These are phyloP conservation scores for Sipha flava DNA, from an alignment of 1,140 invertebrate genomes.

Conservation along the genomic window DNA sequence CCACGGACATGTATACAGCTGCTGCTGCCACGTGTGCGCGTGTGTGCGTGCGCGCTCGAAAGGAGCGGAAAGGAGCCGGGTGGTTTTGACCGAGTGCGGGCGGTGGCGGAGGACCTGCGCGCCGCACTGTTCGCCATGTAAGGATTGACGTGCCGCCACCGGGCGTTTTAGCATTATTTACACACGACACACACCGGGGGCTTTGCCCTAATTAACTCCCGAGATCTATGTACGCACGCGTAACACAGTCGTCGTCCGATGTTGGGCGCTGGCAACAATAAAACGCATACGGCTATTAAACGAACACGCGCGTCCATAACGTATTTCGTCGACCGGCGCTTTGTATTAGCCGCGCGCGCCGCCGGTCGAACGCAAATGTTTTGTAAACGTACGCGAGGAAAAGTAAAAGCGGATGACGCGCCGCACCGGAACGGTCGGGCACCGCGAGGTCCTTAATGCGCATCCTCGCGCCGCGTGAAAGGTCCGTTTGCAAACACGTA, in stretches of 20 bases:
- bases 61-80: background rate
- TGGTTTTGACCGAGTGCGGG: background rate
- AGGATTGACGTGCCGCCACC: slow-evolving; percentile 15
- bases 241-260: too few relatives aligned
- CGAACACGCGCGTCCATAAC: too few relatives aligned
- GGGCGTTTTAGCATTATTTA: background rate
- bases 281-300: too few relatives aligned
- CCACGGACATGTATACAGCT: background rate
- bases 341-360: too few relatives aligned
- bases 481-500: background rate
- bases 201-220: slow-evolving; percentile 25
- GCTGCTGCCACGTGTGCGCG: too few relatives aligned
- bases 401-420: background rate
- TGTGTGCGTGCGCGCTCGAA: background rate
- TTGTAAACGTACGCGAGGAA: too few relatives aligned
- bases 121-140: slow-evolving; percentile 19
- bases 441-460: too few relatives aligned
- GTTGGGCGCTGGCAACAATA: too few relatives aligned
- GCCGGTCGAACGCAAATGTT: too few relatives aligned
- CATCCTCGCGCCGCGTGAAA: background rate
- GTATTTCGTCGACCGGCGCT: too few relatives aligned
- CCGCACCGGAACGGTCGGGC: background rate
- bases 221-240: background rate
- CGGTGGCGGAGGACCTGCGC: background rate
- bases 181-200: background rate